Conservation (phyloP, 64 coral and sea anemone species). For the Montipora sp. region DNA sequence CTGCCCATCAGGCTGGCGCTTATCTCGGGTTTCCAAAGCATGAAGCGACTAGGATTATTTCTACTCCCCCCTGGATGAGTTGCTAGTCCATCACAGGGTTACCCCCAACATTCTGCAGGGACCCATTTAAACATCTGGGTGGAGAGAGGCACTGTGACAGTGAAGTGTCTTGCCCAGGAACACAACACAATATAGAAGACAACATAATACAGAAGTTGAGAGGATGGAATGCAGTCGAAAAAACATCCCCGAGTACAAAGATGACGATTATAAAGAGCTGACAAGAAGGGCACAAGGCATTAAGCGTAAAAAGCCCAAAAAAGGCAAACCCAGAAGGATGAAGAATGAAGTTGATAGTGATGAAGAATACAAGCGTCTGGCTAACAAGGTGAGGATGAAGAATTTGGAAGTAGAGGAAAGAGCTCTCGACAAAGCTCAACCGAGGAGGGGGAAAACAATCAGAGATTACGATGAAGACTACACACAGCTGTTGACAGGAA, state of each 20-base stretch:
- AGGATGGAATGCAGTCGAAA: neutral
- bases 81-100: no score
- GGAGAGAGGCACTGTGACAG: no score
- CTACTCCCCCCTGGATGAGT: no score
- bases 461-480: neutral
- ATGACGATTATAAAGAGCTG: neutral
- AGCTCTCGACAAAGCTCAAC: neutral
- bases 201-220: neutral
- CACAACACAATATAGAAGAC: neutral
- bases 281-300: neutral
- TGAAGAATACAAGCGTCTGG: neutral
- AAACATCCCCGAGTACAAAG: neutral
- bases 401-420: neutral
- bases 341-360: neutral
- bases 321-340: neutral
- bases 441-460: neutral
- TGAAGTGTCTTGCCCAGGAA: no score
- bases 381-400: neutral
- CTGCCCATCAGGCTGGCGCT: no score
- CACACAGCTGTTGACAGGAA: neutral
- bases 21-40: no score
- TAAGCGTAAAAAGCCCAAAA: neutral
- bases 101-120: no score
- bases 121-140: no score
- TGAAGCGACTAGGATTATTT: no score